Percentiles rank a stretch among this genome's conserved stretches.
phyloP scores from a whole-genome alignment of 2,888 invertebrate genomes.

The Dermolepida albohirtum region DNA sequence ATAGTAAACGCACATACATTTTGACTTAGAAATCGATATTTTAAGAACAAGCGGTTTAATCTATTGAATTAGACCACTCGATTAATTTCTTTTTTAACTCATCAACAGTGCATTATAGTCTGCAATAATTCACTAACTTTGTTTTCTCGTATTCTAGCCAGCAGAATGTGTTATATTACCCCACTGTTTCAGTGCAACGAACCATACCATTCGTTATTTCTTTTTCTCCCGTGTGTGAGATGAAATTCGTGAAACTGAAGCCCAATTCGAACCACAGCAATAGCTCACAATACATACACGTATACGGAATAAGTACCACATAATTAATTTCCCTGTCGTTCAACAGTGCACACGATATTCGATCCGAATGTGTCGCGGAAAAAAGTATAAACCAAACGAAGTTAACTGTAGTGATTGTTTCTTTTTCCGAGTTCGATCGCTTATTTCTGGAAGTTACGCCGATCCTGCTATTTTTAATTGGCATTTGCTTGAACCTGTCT shows the following conservation, averaged over 20 bases:
- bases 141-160: slow-evolving; percentile 5
- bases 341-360: neutral
- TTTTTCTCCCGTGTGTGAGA: slow-evolving; percentile 1
- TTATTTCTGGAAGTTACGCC: slow-evolving; percentile 34
- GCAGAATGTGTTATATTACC: slow-evolving; percentile 2
- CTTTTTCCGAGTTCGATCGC: slow-evolving; percentile 27
- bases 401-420: slow-evolving; percentile 9
- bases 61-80: too few relatives aligned
- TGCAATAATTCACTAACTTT: slow-evolving; percentile 16
- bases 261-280: neutral
- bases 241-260: neutral
- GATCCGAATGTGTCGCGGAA: neutral
- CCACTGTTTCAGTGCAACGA: slow-evolving; percentile 2
- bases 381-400: neutral
- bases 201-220: slow-evolving; percentile 7
- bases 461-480: slow-evolving; percentile 33
- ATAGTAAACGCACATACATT: too few relatives aligned
- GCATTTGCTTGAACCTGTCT: slow-evolving; percentile 28
- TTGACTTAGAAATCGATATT: too few relatives aligned
- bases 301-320: neutral
- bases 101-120: neutral
- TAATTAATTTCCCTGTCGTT: slow-evolving; percentile 28
- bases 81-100: neutral
- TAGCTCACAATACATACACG: neutral
- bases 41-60: too few relatives aligned